Evolutionary conservation across 92 coral and sea anemone genomes (phyloP).

Genomic region (Zoanthus sociatus): DNA sequence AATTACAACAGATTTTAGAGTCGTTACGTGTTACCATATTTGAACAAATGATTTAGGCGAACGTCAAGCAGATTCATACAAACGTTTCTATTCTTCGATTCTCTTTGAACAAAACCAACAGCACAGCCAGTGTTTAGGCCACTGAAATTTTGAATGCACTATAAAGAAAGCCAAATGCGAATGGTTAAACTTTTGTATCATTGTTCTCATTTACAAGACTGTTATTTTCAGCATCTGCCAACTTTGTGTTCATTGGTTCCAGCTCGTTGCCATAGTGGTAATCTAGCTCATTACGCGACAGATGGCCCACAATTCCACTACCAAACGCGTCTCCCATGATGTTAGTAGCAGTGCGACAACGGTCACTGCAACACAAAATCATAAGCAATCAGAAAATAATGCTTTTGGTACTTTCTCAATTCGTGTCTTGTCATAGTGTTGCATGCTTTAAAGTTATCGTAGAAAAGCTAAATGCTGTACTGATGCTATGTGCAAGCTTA

Average conservation of each 20-base stretch:
- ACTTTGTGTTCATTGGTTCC: not conserved
- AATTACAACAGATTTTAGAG: no score
- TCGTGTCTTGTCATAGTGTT: not conserved
- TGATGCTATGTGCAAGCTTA: no score
- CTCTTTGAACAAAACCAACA: no score
- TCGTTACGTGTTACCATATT: no score
- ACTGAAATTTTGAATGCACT: not conserved
- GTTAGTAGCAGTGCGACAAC: conserved; percentile 31
- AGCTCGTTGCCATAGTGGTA: not conserved
- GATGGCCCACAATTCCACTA: conserved; percentile 30
- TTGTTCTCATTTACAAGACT: not conserved
- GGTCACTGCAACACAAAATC: not conserved
- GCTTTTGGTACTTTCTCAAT: not conserved
- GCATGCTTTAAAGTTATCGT: no score
- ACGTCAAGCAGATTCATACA: no score
- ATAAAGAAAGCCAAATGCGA: not conserved
- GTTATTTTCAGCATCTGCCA: not conserved
- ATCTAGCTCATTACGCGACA: conserved; percentile 10
- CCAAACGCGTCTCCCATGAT: conserved; percentile 29
- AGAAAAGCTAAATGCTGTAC: no score
- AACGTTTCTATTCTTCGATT: no score
- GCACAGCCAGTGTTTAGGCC: no score
- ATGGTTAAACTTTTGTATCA: not conserved
- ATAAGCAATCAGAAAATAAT: not conserved
- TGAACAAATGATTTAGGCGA: no score